A percentile compares a stretch with the other conserved stretches of the same genome.
These are phyloP conservation scores for Leucopternis melanops DNA, from an alignment of 2,113 vertebrate genomes.

Conservation along the genomic window DNA sequence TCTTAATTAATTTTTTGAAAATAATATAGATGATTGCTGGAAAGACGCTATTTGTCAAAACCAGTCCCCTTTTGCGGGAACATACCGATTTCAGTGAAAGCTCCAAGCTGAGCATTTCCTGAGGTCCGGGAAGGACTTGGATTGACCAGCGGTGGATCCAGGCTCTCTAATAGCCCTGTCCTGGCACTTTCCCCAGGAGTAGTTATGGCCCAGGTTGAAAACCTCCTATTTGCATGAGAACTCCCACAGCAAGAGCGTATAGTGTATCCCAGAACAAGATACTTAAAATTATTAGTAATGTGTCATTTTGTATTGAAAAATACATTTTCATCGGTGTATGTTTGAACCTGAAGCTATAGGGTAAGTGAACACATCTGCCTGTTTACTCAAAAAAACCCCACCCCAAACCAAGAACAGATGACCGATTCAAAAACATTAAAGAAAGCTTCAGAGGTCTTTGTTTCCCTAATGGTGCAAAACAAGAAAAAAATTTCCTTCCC, in stretches of 20 bases:
- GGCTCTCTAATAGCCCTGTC: background rate
- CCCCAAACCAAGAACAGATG: background rate
- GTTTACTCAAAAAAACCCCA: background rate
- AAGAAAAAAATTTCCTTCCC: background rate
- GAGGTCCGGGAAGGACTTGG: background rate
- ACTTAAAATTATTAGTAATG: fast-evolving
- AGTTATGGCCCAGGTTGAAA: fast-evolving
- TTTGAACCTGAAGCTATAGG: background rate
- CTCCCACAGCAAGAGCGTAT: background rate
- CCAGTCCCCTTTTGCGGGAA: background rate
- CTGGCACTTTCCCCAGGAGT: background rate
- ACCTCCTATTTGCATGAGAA: background rate
- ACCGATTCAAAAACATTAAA: background rate
- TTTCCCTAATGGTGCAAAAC: background rate
- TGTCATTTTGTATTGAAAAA: background rate
- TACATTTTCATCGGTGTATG: fast-evolving
- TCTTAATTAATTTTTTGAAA: constrained; percentile 1
- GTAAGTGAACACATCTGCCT: background rate
- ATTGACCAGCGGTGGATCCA: background rate
- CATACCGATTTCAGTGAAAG: background rate
- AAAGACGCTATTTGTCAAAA: constrained; percentile 8
- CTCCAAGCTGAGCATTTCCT: background rate
- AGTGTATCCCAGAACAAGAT: background rate
- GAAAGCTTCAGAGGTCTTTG: background rate
- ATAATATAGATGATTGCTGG: background rate